Evolutionary conservation across 2,113 vertebrate genomes (phyloP).

Genomic region (Charina bottae): DNA sequence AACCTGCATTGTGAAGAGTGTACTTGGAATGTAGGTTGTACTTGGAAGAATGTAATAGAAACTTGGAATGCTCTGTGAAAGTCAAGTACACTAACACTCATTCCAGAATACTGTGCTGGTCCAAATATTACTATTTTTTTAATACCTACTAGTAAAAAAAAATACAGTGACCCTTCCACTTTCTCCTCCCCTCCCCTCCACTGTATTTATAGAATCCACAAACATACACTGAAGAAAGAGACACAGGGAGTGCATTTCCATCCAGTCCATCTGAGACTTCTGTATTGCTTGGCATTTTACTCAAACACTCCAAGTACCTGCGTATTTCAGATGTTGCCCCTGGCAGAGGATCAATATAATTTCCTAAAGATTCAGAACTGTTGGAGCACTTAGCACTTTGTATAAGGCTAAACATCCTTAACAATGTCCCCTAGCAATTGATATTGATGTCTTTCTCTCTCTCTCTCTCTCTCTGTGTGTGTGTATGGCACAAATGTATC

Average conservation of each 20-base stretch:
- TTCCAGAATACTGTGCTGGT: constrained; percentile 77
- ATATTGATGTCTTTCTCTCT: too few species aligned
- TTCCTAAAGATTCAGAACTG: constrained; percentile 13
- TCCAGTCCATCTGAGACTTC: constrained; percentile 46
- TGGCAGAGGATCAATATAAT: constrained; percentile 31
- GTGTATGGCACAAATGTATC: constrained; percentile 14
- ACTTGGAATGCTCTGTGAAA: constrained; percentile 68
- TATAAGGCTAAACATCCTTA: constrained; percentile 27
- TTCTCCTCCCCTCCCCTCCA: constrained; percentile 40
- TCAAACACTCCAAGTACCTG: constrained; percentile 16
- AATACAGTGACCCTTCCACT: constrained; percentile 44
- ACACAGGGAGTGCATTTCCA: constrained; percentile 50
- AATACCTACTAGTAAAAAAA: constrained; percentile 76
- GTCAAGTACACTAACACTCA: constrained; percentile 69
- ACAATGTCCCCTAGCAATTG: constrained; percentile 26
- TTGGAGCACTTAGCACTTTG: background rate
- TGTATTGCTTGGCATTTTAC: constrained; percentile 60
- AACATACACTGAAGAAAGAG: constrained; percentile 55
- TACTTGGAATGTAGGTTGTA: background rate
- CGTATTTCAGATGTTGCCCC: background rate
- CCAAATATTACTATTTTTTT: constrained; percentile 65
- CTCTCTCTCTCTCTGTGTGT: background rate
- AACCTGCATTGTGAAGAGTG: background rate
- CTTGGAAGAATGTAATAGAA: constrained; percentile 39
- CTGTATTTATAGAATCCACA: constrained; percentile 68